A percentile compares a stretch with the other conserved stretches of the same genome.
Evolutionary conservation across 2,113 vertebrate species (phyloP).

Genomic region (Caloenas nicobarica): DNA sequence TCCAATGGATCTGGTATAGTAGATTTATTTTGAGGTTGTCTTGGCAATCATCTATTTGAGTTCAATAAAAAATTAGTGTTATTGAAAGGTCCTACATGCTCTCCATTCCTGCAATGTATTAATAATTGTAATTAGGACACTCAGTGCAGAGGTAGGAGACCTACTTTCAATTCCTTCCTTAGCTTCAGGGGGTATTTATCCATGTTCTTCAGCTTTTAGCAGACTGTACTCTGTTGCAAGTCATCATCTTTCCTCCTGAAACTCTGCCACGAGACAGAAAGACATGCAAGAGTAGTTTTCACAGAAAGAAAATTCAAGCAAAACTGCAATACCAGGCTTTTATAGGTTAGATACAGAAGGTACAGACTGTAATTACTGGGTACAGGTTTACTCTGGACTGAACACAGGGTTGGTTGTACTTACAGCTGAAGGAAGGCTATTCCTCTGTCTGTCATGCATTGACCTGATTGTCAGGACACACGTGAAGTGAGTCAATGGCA

Average conservation of each 20-base stretch:
- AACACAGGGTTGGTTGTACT: neutral
- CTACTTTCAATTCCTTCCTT: neutral
- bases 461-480: neutral
- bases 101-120: neutral
- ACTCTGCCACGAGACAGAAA: neutral
- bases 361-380: neutral
- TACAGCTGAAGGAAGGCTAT: neutral
- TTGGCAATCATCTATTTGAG: neutral
- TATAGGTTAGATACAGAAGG: neutral
- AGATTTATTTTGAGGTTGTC: neutral
- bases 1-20: neutral
- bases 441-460: neutral
- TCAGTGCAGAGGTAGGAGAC: neutral
- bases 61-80: neutral
- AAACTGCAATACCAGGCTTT: neutral
- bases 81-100: neutral
- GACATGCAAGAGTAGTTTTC: neutral
- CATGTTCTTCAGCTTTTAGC: neutral
- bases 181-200: neutral
- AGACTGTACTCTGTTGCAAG: neutral
- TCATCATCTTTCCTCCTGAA: neutral
- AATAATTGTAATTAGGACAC: neutral
- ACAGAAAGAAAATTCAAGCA: neutral
- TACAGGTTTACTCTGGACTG: neutral
- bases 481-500: neutral